Base-by-base conservation (phyloP, 2,888 invertebrate genomes). In the Antitype chi region DNA sequence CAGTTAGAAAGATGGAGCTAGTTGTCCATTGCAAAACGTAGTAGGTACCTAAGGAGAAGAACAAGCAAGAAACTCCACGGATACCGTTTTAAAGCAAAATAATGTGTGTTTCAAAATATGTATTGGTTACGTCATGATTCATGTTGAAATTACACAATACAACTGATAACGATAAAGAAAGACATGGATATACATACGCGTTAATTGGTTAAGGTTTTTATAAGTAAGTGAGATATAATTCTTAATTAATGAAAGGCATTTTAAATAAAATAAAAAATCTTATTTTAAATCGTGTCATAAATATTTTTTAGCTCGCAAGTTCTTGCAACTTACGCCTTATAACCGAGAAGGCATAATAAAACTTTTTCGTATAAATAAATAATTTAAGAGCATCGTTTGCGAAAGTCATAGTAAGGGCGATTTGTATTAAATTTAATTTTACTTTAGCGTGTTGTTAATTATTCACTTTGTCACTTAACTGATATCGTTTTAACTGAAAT, bases 341-440 rank as follows among this genome's bases (percentile, higher is more conserved):
- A 47, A 85, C 76, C 77, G 69, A 88, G 86, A 81, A 80, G 82
- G 85, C 82, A 90, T 87, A 92, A 90, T 92, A 91, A 90, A 93
- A 92, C 88, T 91, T 93, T 91, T 89, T 89, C 88, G 82, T 85
- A 89, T 90, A 90, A 90, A 92, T 93, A 92, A 92, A 92, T 92
- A 90, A 92, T 91, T 90, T 88, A 89, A 83, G 85, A 88, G 82
- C 85, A 88, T 88, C 86, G 89, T 88, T 89, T 84, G 88, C 73
- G 81, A 86, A 90, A 89, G 89, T 86, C 86, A 85, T 73, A 71
- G 77, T 77, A 82, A 88, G 82, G 82, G 76, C 83, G 79, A 85
- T 89, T 86, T 78, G 84, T 81, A 88, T 87, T 88, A 89, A 89
- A 89, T 90, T 89, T 74, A 88, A 90, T 89, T 87, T 89, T 80